phyloP scores from a whole-genome alignment of 1,140 invertebrate genomes.

The Drosophila kurseongensis region DNA sequence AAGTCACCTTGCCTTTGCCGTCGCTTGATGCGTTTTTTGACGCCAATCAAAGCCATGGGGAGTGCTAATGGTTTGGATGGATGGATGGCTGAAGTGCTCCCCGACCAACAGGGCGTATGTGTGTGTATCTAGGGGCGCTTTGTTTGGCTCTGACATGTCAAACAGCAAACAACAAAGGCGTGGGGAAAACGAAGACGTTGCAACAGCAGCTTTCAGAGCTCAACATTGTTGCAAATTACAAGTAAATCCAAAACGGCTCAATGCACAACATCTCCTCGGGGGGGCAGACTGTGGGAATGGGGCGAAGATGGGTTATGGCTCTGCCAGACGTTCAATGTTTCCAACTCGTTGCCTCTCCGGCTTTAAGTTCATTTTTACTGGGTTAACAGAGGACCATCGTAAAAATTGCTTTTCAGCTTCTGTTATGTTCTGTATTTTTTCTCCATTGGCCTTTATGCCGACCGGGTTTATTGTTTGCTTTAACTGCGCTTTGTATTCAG shows the following conservation, averaged over 20 bases:
- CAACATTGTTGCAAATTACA: conserved; percentile 78
- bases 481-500: conserved; percentile 46
- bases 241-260: conserved; percentile 68
- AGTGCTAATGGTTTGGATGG: conserved; percentile 15
- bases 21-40: conserved; percentile 75
- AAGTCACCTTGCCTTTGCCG: conserved; percentile 61
- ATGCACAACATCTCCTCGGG: conserved; percentile 57
- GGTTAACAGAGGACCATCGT: conserved; percentile 51
- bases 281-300: neutral
- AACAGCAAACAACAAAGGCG: conserved; percentile 54
- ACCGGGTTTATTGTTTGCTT: conserved; percentile 70
- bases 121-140: conserved; percentile 45
- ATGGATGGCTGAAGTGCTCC: conserved; percentile 1
- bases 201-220: conserved; percentile 39
- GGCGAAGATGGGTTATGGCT: conserved; percentile 46
- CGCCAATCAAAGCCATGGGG: conserved; percentile 70
- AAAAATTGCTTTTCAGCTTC: conserved; percentile 58
- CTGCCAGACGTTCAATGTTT: conserved; percentile 70
- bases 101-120: conserved; percentile 1
- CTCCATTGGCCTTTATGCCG: conserved; percentile 59
- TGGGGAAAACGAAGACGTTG: conserved; percentile 21
- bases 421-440: conserved; percentile 30
- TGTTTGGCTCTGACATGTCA: conserved; percentile 73
- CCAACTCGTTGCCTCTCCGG: conserved; percentile 62
- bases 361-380: conserved; percentile 72